Conservation (phyloP, 2,888 invertebrate genomes). For the Zaprionus bogoriensis region DNA sequence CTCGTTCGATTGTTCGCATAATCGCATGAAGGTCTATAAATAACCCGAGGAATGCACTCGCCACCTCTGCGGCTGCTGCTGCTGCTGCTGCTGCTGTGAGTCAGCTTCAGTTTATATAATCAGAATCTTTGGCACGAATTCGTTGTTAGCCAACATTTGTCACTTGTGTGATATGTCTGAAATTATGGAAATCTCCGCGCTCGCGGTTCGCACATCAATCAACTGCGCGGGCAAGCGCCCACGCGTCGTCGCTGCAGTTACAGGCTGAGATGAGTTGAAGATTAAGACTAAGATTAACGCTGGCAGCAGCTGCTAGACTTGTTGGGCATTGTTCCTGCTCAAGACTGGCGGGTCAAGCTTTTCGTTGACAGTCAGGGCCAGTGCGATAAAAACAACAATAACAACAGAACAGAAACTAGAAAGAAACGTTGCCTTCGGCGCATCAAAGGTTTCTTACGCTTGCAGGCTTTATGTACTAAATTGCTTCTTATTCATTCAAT, state of each 20-base stretch:
- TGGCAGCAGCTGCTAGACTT: slow-evolving; percentile 1
- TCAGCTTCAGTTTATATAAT: slow-evolving; percentile 25
- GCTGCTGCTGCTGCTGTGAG: slow-evolving; percentile 22
- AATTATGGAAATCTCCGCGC: slow-evolving; percentile 46
- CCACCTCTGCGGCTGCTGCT: slow-evolving; percentile 14
- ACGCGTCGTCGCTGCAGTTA: slow-evolving; percentile 13
- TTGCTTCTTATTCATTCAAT: too few relatives aligned
- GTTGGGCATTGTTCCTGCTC: slow-evolving; percentile 46
- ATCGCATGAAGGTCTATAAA: slow-evolving; percentile 27
- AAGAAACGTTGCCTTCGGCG: too few relatives aligned
- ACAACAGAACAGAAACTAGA: too few relatives aligned
- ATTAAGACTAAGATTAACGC: neutral
- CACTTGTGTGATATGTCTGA: slow-evolving; percentile 36
- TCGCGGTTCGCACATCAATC: slow-evolving; percentile 69
- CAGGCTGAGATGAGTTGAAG: neutral
- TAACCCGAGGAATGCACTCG: slow-evolving; percentile 14
- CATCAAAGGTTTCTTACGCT: too few relatives aligned
- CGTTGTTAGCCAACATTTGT: slow-evolving; percentile 13
- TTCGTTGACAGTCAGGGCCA: slow-evolving; percentile 24
- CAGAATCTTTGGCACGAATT: slow-evolving; percentile 48
- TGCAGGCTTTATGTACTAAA: too few relatives aligned
- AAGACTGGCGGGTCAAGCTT: slow-evolving; percentile 11
- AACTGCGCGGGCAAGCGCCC: slow-evolving; percentile 35
- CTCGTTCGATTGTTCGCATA: slow-evolving; percentile 35
- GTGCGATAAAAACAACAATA: too few relatives aligned